phyloP scores from a whole-genome alignment of 2,113 vertebrate genomes.

The Fulica atra region DNA sequence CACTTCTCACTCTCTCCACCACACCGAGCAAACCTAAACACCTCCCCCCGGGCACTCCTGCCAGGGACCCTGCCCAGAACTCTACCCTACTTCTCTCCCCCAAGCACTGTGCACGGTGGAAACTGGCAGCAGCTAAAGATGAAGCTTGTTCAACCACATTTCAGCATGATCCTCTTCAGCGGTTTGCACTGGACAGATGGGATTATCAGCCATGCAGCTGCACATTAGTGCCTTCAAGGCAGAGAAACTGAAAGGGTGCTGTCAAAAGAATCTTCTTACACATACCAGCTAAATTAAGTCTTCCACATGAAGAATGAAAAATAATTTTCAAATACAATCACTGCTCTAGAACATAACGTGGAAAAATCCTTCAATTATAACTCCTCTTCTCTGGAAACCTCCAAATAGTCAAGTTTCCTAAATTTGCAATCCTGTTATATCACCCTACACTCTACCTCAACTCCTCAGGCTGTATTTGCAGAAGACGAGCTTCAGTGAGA shows the following conservation, averaged over 20 bases:
- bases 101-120: neutral
- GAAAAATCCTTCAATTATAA: neutral
- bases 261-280: constrained; percentile 9
- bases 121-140: neutral
- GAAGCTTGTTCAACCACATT: neutral
- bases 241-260: constrained; percentile 9
- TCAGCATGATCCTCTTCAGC: neutral
- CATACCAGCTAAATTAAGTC: neutral
- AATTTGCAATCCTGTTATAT: neutral
- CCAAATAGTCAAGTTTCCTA: neutral
- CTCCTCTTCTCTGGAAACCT: neutral
- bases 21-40: rapidly evolving
- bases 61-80: no score
- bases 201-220: constrained; percentile 40
- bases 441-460: neutral
- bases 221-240: constrained; percentile 36
- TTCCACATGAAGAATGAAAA: neutral
- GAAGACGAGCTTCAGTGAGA: neutral
- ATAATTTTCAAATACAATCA: neutral
- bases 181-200: neutral
- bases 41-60: neutral
- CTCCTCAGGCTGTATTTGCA: neutral
- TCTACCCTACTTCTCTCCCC: neutral
- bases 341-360: neutral
- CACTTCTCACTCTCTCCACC: neutral